A percentile compares a stretch with the other conserved stretches of the same genome.
These are phyloP conservation scores for Atherinosoma microstoma DNA, from an alignment of 2,797 vertebrate genomes.

Conservation along the genomic window DNA sequence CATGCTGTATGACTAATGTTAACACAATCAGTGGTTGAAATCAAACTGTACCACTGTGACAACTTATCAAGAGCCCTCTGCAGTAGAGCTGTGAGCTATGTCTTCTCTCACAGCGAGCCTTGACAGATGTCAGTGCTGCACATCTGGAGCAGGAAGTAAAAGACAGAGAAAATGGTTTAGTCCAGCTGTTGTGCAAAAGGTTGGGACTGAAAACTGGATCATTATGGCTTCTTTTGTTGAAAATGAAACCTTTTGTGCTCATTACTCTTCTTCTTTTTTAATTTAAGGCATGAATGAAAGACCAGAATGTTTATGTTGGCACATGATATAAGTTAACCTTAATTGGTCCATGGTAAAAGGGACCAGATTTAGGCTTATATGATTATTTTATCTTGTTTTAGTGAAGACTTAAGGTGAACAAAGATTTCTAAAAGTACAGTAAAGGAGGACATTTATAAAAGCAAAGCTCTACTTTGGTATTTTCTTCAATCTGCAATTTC, in stretches of 20 bases:
- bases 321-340: no score
- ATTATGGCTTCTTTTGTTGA: background rate
- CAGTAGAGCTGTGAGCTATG: slow-evolving; percentile 29
- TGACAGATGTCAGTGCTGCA: slow-evolving; percentile 17
- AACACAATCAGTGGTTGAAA: slow-evolving; percentile 25
- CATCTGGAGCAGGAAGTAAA: slow-evolving; percentile 44
- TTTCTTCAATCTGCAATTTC: background rate
- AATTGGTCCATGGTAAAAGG: no score
- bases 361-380: no score
- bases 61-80: slow-evolving; percentile 12
- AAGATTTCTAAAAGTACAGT: background rate
- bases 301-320: no score
- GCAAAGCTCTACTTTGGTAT: background rate
- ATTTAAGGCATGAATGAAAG: no score
- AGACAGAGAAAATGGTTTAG: slow-evolving; percentile 16
- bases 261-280: no score
- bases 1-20: slow-evolving; percentile 19
- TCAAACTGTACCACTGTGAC: slow-evolving; percentile 15
- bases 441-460: no score
- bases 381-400: no score
- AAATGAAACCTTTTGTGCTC: background rate
- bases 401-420: no score
- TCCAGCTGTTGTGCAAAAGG: slow-evolving; percentile 41
- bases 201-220: slow-evolving; percentile 6
- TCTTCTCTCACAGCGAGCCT: slow-evolving; percentile 10